Evolutionary conservation across 2,888 invertebrate species (phyloP).

Genomic region (Leptura quadrifasciata): DNA sequence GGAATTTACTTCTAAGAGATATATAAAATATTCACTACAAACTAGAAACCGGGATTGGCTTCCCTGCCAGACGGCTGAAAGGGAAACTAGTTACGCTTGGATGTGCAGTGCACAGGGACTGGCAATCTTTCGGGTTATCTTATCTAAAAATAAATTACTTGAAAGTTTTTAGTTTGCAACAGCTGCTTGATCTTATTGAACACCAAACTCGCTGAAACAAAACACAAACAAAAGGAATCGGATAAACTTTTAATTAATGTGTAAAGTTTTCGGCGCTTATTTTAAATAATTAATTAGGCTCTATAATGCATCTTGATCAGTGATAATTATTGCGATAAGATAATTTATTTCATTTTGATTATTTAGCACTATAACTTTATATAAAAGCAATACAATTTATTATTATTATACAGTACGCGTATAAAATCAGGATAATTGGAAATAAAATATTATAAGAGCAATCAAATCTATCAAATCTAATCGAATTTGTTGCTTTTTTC

Average conservation of each 20-base stretch:
- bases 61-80: background rate
- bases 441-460: no score
- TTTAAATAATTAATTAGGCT: background rate
- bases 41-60: background rate
- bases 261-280: background rate
- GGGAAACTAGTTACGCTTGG: slow-evolving; percentile 4
- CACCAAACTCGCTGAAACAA: slow-evolving; percentile 19
- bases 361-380: no score
- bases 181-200: slow-evolving; percentile 43
- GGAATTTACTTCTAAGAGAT: background rate
- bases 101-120: background rate
- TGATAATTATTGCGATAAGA: background rate
- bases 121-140: background rate
- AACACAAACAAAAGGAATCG: slow-evolving; percentile 26
- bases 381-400: no score
- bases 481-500: no score
- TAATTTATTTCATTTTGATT: no score
- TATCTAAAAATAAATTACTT: slow-evolving; percentile 39
- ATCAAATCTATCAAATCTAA: no score
- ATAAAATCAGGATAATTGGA: no score
- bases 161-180: slow-evolving; percentile 27
- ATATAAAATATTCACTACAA: background rate
- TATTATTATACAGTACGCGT: no score
- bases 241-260: slow-evolving; percentile 47
- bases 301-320: background rate